phyloP scores from a whole-genome alignment of 2,113 vertebrate genomes.

The Zosterops japonicus region DNA sequence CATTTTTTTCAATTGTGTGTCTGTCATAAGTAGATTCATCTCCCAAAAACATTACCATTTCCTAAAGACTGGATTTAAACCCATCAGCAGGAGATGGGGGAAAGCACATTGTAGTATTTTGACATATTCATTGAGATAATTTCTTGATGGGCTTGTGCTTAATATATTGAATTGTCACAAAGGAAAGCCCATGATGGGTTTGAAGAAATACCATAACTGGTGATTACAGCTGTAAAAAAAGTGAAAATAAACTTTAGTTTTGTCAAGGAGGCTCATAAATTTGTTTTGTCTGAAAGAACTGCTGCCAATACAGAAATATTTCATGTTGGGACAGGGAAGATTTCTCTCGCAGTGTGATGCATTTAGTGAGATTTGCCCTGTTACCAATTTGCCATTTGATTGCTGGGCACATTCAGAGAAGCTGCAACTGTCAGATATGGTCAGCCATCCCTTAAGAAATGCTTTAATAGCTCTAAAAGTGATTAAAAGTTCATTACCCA shows the following conservation, averaged over 20 bases:
- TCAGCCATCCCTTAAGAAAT: neutral
- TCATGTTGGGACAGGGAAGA: neutral
- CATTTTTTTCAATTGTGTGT: slow-evolving; percentile 49
- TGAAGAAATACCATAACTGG: slow-evolving; percentile 21
- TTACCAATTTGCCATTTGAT: neutral
- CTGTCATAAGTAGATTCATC: slow-evolving; percentile 69
- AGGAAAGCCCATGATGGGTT: neutral
- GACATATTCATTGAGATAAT: slow-evolving; percentile 46
- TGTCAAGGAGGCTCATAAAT: neutral
- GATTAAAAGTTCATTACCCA: neutral
- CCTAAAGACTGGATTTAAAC: slow-evolving; percentile 68
- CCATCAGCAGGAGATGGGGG: slow-evolving; percentile 43
- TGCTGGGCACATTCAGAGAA: neutral
- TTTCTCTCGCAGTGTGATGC: neutral
- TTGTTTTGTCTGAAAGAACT: neutral
- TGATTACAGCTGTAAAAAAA: neutral
- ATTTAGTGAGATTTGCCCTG: neutral
- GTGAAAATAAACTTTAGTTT: slow-evolving; percentile 17
- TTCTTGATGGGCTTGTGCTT: slow-evolving; percentile 55
- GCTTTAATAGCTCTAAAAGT: neutral
- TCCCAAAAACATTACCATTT: slow-evolving; percentile 67
- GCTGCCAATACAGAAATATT: neutral
- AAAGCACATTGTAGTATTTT: slow-evolving; percentile 43
- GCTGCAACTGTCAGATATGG: neutral
- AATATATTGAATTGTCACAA: slow-evolving; percentile 60